Evolutionary conservation across 2,888 invertebrate genomes (phyloP), one percentile per base, ranked within the genome.

Genomic region (Argynnis bischoffii): DNA sequence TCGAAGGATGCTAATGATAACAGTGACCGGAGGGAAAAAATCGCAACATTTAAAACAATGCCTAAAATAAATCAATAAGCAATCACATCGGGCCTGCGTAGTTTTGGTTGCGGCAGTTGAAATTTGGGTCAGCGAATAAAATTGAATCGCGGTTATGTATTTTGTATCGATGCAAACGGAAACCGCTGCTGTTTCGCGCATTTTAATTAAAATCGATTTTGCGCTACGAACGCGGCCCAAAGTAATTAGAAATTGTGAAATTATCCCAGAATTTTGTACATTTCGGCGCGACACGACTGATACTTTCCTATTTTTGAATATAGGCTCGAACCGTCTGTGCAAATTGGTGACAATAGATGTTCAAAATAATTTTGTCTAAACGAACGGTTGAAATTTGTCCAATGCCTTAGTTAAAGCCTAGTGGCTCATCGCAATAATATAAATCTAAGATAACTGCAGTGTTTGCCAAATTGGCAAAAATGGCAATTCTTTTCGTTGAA

Each of bases 41-140:
- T 71, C 41, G 61, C 53, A 55, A 59, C 71, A 63, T 69, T 71
- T 69, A 72, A 73, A 75, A 79, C 76, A 78, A 75, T 76, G 72
- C 75, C 75, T 74, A 78, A 84, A 85, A 84, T 81, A 83, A 87
- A 87, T 87, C 87, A 85, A 87, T 87, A 86, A 79, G 79, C 86
- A 84, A 87, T 87, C 85, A 82, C 77, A 80, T 67, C 78, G 83
- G 81, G 76, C 82, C 81, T 83, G 84, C 83, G 86, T 84, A 81
- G 84, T 85, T 85, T 82, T 82, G 80, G 79, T 76, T 79, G 79
- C 78, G 79, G 76, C 71, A 64, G 72, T 71, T 72, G 74, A 79
- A 77, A 86, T 82, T 82, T 82, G 81, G 86, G 86, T 86, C 86
- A 84, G 74, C 79, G 79, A 76, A 82, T 84, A 79, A 82, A 83